Conservation (phyloP, 2,797 vertebrate species). For the Channallabes apus region DNA sequence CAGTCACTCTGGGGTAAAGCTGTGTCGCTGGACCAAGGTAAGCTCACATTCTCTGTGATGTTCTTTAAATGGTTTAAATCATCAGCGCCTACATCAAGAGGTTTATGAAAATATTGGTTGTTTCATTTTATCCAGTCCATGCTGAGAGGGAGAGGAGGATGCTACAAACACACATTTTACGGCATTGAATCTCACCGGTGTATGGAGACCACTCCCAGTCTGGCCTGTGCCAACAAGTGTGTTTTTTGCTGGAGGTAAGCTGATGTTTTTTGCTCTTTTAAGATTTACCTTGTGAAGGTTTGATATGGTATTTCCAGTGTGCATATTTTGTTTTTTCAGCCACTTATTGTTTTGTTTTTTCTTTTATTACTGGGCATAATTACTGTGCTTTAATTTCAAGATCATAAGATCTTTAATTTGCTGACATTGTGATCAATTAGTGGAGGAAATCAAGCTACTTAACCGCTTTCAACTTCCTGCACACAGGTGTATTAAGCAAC, state of each 20-base stretch:
- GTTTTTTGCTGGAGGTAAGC: slow-evolving; percentile 96
- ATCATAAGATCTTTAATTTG: not conserved
- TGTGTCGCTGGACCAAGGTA: slow-evolving; percentile 98
- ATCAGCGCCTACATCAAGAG: slow-evolving; percentile 6
- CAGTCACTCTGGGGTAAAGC: slow-evolving; percentile 94
- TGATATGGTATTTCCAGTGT: not conserved
- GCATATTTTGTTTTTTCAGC: not conserved
- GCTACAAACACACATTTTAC: slow-evolving; percentile 96
- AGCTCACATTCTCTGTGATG: slow-evolving; percentile 3
- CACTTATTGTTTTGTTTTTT: not conserved
- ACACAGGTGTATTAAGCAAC: slow-evolving; percentile 32
- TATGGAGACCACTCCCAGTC: slow-evolving; percentile 94
- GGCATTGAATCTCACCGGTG: slow-evolving; percentile 95
- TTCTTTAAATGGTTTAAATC: not conserved
- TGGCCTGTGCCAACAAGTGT: slow-evolving; percentile 95
- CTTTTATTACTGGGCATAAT: not conserved
- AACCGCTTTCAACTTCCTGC: slow-evolving; percentile 35
- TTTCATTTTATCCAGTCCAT: slow-evolving; percentile 77
- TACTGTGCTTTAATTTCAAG: not conserved
- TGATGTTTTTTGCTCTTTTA: not conserved
- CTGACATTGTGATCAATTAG: slow-evolving; percentile 17
- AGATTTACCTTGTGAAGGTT: not conserved
- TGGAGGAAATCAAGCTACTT: slow-evolving; percentile 15
- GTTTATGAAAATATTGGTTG: not conserved
- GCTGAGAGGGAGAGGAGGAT: slow-evolving; percentile 92